Percentiles rank a stretch among this genome's conserved stretches.
phyloP scores from a whole-genome alignment of 2,113 vertebrate genomes.

The Benitochromis conjunctus region DNA sequence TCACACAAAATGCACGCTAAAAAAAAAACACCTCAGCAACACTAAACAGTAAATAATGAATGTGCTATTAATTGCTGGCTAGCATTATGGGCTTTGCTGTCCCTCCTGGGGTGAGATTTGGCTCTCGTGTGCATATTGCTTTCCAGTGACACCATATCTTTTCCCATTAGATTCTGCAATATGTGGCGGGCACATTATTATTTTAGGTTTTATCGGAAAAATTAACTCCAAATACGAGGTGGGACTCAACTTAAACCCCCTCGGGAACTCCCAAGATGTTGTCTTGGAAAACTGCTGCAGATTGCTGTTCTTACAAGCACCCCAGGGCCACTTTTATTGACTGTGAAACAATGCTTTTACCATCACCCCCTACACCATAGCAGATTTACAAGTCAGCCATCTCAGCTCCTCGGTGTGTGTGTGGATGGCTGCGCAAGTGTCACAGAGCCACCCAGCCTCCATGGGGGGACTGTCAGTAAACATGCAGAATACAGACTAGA shows the following conservation, averaged over 20 bases:
- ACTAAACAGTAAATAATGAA: slow-evolving; percentile 33
- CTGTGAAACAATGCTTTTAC: slow-evolving; percentile 60
- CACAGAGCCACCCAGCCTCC: slow-evolving; percentile 38
- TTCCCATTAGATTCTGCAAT: slow-evolving; percentile 27
- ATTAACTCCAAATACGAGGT: slow-evolving; percentile 26
- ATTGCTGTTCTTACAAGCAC: slow-evolving; percentile 64
- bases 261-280: slow-evolving; percentile 32
- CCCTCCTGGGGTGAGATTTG: slow-evolving; percentile 26
- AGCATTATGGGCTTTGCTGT: slow-evolving; percentile 17
- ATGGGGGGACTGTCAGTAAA: slow-evolving; percentile 38
- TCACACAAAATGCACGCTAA: slow-evolving; percentile 25
- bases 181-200: slow-evolving; percentile 26
- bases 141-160: slow-evolving; percentile 25
- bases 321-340: slow-evolving; percentile 59
- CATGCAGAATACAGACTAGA: slow-evolving; percentile 58
- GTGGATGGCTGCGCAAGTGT: slow-evolving; percentile 37
- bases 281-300: slow-evolving; percentile 53
- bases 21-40: slow-evolving; percentile 21
- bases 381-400: slow-evolving; percentile 59
- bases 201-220: slow-evolving; percentile 13
- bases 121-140: slow-evolving; percentile 3
- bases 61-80: slow-evolving; percentile 7
- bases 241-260: slow-evolving; percentile 29
- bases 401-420: slow-evolving; percentile 18
- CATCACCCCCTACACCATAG: slow-evolving; percentile 43